Base-by-base conservation (phyloP, 2,888 invertebrate species). In the Amphiduros pacificus region DNA sequence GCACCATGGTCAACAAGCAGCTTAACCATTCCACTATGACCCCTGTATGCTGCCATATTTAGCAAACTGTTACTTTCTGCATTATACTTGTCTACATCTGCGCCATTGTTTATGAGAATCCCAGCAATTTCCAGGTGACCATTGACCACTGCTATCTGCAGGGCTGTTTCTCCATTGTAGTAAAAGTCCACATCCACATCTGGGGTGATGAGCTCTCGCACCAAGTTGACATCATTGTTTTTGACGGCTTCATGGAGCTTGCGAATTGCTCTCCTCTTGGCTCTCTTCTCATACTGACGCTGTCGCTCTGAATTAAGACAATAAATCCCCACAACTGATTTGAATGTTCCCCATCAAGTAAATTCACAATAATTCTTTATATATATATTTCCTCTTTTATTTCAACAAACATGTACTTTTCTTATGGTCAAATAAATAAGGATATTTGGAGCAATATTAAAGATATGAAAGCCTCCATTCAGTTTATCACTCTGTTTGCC, bases 141-240 rank as follows among this genome's bases (percentile, higher is more conserved):
- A 28, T 73, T 70, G 24, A 70, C 67, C 1, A 80, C 78, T 14
- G 79, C 77, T 24, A 76, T 64, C 67, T 80, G 77, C 24, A 78
- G 62, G 4, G 78, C 75, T 17, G 74, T 77, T 60, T 78, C 75
- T 40, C 77, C 71, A 17, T 74, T 66, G 63, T 78, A 79, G 60
- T 77, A 76, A 60, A 78, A 78, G 69, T 80, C 77, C 20, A 80
- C 76, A 69, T 79, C 77, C 68, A 78, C 73, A 6, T 75, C 73
- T 11, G 72, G 70, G 24, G 61, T 55, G 2, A 77, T 60, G 41
- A 75, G 71, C 22, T 71, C 66, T 63, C 70, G 62, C 4, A 80
- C 75, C 31, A 55, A 26, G 14, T 61, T 55, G 14, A 72, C 29
- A 60, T 77, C 67, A 49, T 73, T 70, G 27, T 70, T 66, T 24